These are phyloP conservation scores for Abrostola triplasia DNA, from an alignment of 2,888 invertebrate genomes.

Conservation along the genomic window DNA sequence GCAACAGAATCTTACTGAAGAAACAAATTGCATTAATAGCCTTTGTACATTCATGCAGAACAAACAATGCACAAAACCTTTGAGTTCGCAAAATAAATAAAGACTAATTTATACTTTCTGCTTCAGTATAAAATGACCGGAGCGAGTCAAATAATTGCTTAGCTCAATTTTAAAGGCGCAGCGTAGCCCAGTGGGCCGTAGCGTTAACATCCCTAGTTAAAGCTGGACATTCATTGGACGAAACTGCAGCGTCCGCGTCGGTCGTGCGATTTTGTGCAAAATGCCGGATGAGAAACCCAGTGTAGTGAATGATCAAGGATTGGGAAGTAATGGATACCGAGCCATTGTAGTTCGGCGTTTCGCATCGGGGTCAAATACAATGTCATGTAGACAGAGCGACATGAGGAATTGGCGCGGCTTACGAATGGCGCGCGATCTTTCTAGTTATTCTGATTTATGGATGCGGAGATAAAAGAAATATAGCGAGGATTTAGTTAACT, in stretches of 20 bases:
- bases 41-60: constrained; percentile 40
- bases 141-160: constrained; percentile 55
- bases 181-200: constrained; percentile 35
- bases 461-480: constrained; percentile 6
- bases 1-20: constrained; percentile 12
- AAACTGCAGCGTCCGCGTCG: constrained; percentile 11
- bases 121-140: constrained; percentile 37
- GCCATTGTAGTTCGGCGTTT: constrained; percentile 31
- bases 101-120: constrained; percentile 41
- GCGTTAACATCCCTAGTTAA: constrained; percentile 35
- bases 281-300: constrained; percentile 38
- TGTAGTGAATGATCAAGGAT: constrained; percentile 47
- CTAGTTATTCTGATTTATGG: constrained; percentile 10
- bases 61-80: constrained; percentile 35
- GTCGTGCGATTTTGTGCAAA: constrained; percentile 37
- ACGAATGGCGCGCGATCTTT: constrained; percentile 8
- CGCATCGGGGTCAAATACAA: constrained; percentile 34
- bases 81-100: constrained; percentile 45
- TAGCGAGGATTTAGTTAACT: constrained; percentile 6
- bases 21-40: constrained; percentile 41
- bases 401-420: constrained; percentile 14
- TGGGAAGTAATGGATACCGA: constrained; percentile 41
- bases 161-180: constrained; percentile 53
- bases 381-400: constrained; percentile 28
- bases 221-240: constrained; percentile 44